Base-by-base conservation (phyloP, 92 coral and sea anemone species). In the Nematostella vectensis region DNA sequence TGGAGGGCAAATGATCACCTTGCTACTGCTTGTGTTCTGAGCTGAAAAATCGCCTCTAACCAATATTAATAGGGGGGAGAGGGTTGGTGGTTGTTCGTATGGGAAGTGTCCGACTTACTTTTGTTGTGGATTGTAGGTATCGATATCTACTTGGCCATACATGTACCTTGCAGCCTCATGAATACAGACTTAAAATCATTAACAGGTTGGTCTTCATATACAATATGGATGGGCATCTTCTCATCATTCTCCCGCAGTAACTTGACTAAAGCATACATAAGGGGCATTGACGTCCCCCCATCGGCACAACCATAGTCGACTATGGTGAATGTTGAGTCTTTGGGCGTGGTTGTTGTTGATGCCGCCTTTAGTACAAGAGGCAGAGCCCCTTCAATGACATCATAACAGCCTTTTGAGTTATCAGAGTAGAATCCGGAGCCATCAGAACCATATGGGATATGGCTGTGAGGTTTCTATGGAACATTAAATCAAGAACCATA, bases 371-470 rank as follows among this genome's bases (percentile, higher is more conserved):
- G 42, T 28, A 69, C 68, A 6, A 83, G 65, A 9, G 81, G 75
- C 27, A 76, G 43, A 12, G 75, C 76, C 27, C 68, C 81, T 36
- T 67, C 56, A 37, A 83, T 78, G 42, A 83, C 93, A 23, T 83
- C 63, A 71, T 51, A 83, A 42, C 85, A 78, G 20, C 93, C 93
- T 45, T 77, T 58, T 23, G 81, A 68, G 54, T 78, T 78, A 70
- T 83, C 93, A 6, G 93, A 78, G 54, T 83, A 83, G 68, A 72
- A 83, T 2, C 93, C 93, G 30, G 93, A 67, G 21, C 93, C 93
- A 61, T 78, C 77, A 63, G 29, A 8, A 8, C 71, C 71, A 65
- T 65, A 65, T 28, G 70, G 79, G 16, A 64, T 63, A 47, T 72
- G 79, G 48, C 79, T 72, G 66, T 72, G 79, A 1, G 79, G 72